These are phyloP conservation scores for Notocelia uddmanniana DNA, from an alignment of 2,888 invertebrate species.

Conservation along the genomic window DNA sequence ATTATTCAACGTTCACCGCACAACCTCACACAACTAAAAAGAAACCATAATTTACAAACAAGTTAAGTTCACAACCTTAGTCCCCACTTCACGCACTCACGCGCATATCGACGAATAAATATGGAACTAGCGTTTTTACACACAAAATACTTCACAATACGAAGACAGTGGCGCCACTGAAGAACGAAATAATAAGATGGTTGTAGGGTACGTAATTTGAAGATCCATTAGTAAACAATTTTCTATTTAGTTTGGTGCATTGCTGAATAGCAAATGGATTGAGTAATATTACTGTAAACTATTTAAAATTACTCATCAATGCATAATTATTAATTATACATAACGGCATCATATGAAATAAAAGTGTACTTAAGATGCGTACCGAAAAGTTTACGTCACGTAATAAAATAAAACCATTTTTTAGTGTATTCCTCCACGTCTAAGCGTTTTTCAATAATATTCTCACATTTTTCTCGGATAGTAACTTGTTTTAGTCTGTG, in stretches of 20 bases:
- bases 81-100: conserved; percentile 10
- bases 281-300: conserved; percentile 24
- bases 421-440: too few relatives aligned
- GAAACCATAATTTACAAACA: background rate
- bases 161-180: conserved; percentile 16
- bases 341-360: background rate
- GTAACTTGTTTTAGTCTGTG: too few relatives aligned
- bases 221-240: conserved; percentile 26
- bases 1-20: conserved; percentile 7
- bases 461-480: too few relatives aligned
- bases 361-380: too few relatives aligned
- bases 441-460: too few relatives aligned
- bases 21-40: conserved; percentile 21
- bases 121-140: conserved; percentile 5
- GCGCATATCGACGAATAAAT: conserved; percentile 5
- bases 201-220: conserved; percentile 7
- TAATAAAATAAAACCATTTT: too few relatives aligned
- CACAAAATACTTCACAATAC: background rate
- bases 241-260: conserved; percentile 11
- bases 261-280: conserved; percentile 8
- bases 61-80: conserved; percentile 12
- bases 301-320: conserved; percentile 11
- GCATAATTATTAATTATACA: background rate
- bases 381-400: too few relatives aligned
- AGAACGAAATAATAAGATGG: background rate